phyloP scores from a whole-genome alignment of 2,113 vertebrate species.

The Anolis sagrei region DNA sequence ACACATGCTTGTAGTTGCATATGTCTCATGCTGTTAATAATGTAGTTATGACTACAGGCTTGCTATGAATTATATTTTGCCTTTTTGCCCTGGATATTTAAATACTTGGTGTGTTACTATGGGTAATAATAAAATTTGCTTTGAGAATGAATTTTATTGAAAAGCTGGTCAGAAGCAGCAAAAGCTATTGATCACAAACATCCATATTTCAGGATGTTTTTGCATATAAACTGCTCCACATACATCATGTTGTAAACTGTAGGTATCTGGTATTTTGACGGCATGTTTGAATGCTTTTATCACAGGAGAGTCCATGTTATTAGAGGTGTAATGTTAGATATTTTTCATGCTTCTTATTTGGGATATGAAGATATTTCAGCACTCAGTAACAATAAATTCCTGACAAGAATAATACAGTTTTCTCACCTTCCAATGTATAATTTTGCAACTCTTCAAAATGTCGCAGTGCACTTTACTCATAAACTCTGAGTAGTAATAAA shows the following conservation, averaged over 20 bases:
- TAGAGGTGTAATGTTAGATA: accelerated
- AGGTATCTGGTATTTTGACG: not conserved
- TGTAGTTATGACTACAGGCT: too few species aligned
- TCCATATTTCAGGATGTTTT: not conserved
- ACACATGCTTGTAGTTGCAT: too few species aligned
- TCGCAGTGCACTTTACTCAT: accelerated
- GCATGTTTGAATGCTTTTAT: not conserved
- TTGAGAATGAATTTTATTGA: not conserved
- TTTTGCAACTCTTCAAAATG: not conserved
- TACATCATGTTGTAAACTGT: not conserved
- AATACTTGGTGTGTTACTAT: not conserved
- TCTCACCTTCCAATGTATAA: not conserved
- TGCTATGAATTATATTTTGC: not conserved
- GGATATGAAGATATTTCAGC: not conserved
- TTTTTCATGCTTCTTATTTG: not conserved
- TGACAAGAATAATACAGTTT: not conserved
- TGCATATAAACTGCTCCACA: too few species aligned
- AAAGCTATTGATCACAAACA: not conserved
- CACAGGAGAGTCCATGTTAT: accelerated
- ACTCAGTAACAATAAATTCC: not conserved
- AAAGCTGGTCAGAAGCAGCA: not conserved
- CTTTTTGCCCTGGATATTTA: not conserved
- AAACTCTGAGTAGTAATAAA: not conserved
- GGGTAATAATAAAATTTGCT: not conserved
- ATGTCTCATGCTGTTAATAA: too few species aligned